Base-by-base conservation (phyloP, 2,113 vertebrate genomes). In the Parotia lawesii region DNA sequence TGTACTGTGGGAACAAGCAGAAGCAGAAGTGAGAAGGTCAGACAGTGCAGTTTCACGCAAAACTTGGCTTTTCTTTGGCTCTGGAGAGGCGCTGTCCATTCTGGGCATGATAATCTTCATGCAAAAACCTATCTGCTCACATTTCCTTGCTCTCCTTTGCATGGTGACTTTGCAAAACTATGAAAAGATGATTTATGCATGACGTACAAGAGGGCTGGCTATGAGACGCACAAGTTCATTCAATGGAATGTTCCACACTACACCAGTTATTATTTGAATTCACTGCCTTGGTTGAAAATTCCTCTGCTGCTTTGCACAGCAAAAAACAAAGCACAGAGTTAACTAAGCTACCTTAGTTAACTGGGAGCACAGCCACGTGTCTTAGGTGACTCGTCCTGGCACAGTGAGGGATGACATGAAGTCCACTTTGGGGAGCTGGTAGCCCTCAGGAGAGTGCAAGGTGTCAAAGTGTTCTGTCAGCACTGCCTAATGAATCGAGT, bases 281-380 rank as follows among this genome's bases (percentile, higher is more conserved):
- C 50, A 51, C 53, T 53, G 11, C 38, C 58, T 57, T 38, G 11
- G 21, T 2, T 75, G 57, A 65, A 89, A 83, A 75, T n/a, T 75
- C 48, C n/a, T 50, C 45, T 2, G 1, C 31, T 72, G 50, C 23
- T 75, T 85, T 29, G 37, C 18, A n/a, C 31, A 61, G 40, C 16
- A 45, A 61, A 71, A 84, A 57, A 64, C 10, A 47, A 71, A 58
- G 20, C n/a, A 53, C 15, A 15, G 9, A 25, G 23, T 56, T 92
- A 92, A 45, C 31, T 20, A 29, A 75, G 28, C 44, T 45, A n/a
- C n/a, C 57, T 56, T 3, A 51, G 44, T 51, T 51, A 51, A 11
- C 65, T 19, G 23, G 76, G 53, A 89, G 28, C 40, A 14, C 35
- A 81, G 73, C 44, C 44, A 53, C 0, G 0, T 0, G 0, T 50